Percentiles rank a stretch among this genome's conserved stretches.
These are phyloP conservation scores for Limenitis camilla DNA, from an alignment of 2,888 invertebrate genomes.

Conservation along the genomic window DNA sequence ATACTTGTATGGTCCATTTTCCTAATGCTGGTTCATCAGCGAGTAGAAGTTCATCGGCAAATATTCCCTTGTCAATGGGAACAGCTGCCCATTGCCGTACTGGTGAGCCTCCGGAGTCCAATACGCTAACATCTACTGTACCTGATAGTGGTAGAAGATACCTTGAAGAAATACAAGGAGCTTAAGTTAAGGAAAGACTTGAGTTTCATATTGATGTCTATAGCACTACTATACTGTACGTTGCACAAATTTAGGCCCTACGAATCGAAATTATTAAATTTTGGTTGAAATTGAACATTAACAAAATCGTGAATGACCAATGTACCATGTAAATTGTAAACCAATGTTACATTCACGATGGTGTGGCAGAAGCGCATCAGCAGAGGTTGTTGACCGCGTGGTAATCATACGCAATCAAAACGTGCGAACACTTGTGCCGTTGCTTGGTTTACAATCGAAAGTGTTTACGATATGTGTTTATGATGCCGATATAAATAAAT, in stretches of 20 bases:
- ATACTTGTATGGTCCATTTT: constrained; percentile 85
- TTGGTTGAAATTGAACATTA: too few relatives aligned
- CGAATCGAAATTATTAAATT: too few relatives aligned
- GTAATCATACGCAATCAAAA: constrained; percentile 62
- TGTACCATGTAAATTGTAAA: too few relatives aligned
- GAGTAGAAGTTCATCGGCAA: constrained; percentile 82
- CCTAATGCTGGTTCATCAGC: constrained; percentile 90
- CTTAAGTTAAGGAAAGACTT: too few relatives aligned
- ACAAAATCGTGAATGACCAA: background rate
- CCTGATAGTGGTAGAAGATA: constrained; percentile 57
- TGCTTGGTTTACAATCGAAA: constrained; percentile 62
- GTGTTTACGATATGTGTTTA: constrained; percentile 36
- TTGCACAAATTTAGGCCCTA: too few relatives aligned
- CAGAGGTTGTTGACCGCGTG: constrained; percentile 47
- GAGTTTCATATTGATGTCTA: too few relatives aligned
- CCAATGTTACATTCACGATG: too few relatives aligned
- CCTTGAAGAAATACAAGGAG: constrained; percentile 30
- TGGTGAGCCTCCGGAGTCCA: constrained; percentile 77
- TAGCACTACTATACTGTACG: too few relatives aligned
- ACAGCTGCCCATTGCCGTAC: constrained; percentile 86
- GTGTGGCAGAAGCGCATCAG: constrained; percentile 17
- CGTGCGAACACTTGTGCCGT: constrained; percentile 45
- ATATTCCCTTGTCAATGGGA: constrained; percentile 81
- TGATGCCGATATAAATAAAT: background rate
- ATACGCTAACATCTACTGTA: constrained; percentile 53